Conservation (phyloP, 2,113 vertebrate species). For the Eulacestoma nigropectus region DNA sequence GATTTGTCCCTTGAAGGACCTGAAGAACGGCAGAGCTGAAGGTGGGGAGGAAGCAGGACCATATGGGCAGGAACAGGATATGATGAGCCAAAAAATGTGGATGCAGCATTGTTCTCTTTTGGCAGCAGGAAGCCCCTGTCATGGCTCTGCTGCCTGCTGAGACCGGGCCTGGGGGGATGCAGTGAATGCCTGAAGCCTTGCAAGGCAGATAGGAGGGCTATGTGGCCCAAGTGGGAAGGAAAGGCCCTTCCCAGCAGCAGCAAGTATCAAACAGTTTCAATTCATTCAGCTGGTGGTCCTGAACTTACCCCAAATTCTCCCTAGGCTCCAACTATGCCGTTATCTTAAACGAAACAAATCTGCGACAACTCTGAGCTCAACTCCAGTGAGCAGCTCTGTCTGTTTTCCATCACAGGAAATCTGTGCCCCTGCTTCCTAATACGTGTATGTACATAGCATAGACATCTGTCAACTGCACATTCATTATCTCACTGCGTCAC, state of each 20-base stretch:
- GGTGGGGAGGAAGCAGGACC: background rate
- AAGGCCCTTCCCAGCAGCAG: background rate
- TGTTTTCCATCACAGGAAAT: background rate
- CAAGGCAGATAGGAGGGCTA: background rate
- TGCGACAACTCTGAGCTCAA: background rate
- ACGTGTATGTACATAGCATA: background rate
- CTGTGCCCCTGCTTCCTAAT: background rate
- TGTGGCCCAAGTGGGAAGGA: background rate
- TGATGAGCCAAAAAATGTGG: background rate
- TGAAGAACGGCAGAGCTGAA: background rate
- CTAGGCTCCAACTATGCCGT: background rate
- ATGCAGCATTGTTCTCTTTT: background rate
- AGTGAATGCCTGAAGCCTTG: fast-evolving
- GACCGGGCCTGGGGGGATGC: background rate
- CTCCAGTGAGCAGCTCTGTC: background rate
- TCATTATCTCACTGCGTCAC: background rate
- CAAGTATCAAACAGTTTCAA: background rate
- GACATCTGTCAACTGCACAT: background rate
- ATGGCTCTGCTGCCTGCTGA: background rate
- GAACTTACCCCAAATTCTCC: background rate
- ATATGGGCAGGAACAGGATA: background rate
- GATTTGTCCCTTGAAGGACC: background rate
- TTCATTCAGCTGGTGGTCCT: background rate
- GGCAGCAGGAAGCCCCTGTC: background rate
- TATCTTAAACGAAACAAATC: background rate